Evolutionary conservation across 2,113 vertebrate species (phyloP), one percentile per base, ranked within the genome.

Genomic region (Falco punctatus): DNA sequence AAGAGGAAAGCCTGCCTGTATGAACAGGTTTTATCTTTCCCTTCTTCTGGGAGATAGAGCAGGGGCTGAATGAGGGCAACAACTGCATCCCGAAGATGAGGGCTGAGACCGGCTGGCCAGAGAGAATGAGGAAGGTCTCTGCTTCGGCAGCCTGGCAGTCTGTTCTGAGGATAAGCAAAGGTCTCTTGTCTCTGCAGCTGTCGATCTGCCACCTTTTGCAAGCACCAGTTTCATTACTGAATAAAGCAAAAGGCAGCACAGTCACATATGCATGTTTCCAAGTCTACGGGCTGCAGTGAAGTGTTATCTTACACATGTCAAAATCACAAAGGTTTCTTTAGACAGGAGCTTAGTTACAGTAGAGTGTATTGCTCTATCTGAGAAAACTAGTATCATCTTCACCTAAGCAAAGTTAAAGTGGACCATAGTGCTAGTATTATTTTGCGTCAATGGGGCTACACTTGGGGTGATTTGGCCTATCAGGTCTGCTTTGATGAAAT

Each of bases 301-400:
- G 13, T 55, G 21, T 49, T 81, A 19, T 15, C 52, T 79, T 81
- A 54, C 42, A 69, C 51, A 19, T 72, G n/a, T 49, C 69, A 64
- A 78, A 90, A 79, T 85, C 80, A 46, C 32, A 57, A 28, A 38
- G 46, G 46, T 94, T 90, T 91, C 42, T 92, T 94, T 80, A 88
- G 61, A 61, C 17, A 46, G 58, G 13, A 9, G 51, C 10, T 78
- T 94, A 81, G n/a, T 65, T 86, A 52, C 19, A 81, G 42, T 86
- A 52, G 19, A 81, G 42, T 59, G 35, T 18, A 46, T 90, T 80
- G 17, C 58, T 84, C 14, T 80, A 17, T 55, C 52, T 49, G 75
- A 88, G 85, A 92, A 95, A 81, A 88, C 81, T 49, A 74, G 32
- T 73, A 26, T 74, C 28, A 38, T 72, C 66, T 94, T 91, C 88